Evolutionary conservation across 2,888 invertebrate species (phyloP).

Genomic region (Agrotis segetum): DNA sequence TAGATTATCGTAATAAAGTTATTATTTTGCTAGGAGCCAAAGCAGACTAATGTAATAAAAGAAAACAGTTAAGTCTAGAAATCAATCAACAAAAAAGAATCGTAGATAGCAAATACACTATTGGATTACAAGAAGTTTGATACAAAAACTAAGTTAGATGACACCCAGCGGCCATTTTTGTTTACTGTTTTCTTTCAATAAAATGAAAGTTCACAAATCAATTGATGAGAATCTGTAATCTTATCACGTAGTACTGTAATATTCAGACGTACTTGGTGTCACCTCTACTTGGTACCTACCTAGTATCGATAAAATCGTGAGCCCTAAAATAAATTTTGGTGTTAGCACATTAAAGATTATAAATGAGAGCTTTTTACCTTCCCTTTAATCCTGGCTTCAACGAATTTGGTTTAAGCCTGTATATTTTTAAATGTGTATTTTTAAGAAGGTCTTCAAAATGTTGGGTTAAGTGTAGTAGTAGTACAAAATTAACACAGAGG

Average conservation of each 20-base stretch:
- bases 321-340: constrained; percentile 34
- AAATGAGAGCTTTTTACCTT: constrained; percentile 6
- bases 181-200: constrained; percentile 14
- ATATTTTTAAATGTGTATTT: neutral
- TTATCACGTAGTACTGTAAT: constrained; percentile 29
- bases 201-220: constrained; percentile 33
- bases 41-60: neutral
- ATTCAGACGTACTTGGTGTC: constrained; percentile 27
- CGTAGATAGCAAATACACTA: constrained; percentile 11
- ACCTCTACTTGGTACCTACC: constrained; percentile 24
- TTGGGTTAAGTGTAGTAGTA: neutral
- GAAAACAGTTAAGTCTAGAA: neutral
- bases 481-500: too few relatives aligned
- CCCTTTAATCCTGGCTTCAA: constrained; percentile 8
- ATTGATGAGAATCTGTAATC: constrained; percentile 20
- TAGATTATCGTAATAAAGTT: neutral
- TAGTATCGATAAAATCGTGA: constrained; percentile 32
- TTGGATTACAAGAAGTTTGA: constrained; percentile 10
- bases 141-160: constrained; percentile 21
- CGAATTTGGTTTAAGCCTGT: neutral
- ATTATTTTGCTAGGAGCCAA: neutral
- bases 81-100: constrained; percentile 8
- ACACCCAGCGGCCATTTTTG: constrained; percentile 18
- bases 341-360: constrained; percentile 33
- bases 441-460: too few relatives aligned